Evolutionary conservation across 2,888 invertebrate species (phyloP), one percentile per base, ranked within the genome.

Genomic region (Leptopilina myrica): DNA sequence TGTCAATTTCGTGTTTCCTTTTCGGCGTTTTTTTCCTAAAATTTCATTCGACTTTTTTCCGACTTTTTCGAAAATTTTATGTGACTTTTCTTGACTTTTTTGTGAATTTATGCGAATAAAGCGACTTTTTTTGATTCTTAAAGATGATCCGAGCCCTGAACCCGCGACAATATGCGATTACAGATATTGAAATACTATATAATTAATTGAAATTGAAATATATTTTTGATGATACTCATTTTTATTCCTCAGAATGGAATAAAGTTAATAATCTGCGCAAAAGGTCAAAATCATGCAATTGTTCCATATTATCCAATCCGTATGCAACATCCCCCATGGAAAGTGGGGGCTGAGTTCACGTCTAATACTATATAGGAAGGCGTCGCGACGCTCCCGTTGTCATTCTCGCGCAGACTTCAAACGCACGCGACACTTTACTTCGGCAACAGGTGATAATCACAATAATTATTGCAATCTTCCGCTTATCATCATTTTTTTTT

Each of bases 391-490:
- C 86, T 85, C 83, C 81, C 85, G 84, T 81, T 89, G 89, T 89
- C 91, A 91, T 90, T 90, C 89, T 86, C 88, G 89, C 89, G 89
- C 86, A 85, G 89, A 89, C 87, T 86, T 83, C 86, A 85, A 87
- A 83, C 85, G 85, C 84, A 82, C 86, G 82, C 84, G 84, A 84
- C 82, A 79, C 83, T 82, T 82, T 64, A 81, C 80, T 64, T 80
- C 78, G 81, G 40, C 80, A 64, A 78, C 33, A 62, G 64, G 79
- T 79, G 75, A 77, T 64, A 46, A 40, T 75, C 14, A 75, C 64
- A 59, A 56, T 64, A 77, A 69, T 53, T 53, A 20, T 53, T 26
- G 14, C 5, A 26, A 9, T 49, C 1, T 53, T 14, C 12, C 14
- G 12, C 14, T 53, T 2, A 14, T 14, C 20, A 1, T 53, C 14